These are phyloP conservation scores for Thecocarcelia acutangulata DNA, from an alignment of 2,888 invertebrate species.

Conservation along the genomic window DNA sequence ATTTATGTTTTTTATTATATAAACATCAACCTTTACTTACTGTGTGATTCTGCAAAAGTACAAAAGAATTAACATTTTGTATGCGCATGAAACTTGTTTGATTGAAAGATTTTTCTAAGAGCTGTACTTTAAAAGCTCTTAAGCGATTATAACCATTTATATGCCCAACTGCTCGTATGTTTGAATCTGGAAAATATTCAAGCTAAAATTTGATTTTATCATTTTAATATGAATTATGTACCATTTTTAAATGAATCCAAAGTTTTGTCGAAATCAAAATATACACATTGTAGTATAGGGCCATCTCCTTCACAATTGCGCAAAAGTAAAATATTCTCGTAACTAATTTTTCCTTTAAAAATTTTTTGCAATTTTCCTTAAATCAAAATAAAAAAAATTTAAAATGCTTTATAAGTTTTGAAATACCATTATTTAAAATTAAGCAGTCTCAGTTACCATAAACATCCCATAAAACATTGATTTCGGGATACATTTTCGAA, in stretches of 20 bases:
- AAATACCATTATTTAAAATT: not conserved
- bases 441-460: slow-evolving; percentile 73
- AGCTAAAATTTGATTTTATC: not conserved
- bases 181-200: slow-evolving; percentile 71
- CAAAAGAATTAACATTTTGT: slow-evolving; percentile 77
- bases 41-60: slow-evolving; percentile 73
- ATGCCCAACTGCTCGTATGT: slow-evolving; percentile 76
- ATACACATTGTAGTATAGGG: slow-evolving; percentile 78
- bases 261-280: slow-evolving; percentile 75
- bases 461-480: slow-evolving; percentile 76
- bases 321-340: slow-evolving; percentile 75
- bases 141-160: slow-evolving; percentile 75
- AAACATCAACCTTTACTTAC: slow-evolving; percentile 3
- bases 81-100: slow-evolving; percentile 73
- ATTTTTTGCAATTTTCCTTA: slow-evolving; percentile 77
- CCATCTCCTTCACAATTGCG: slow-evolving; percentile 74
- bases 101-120: slow-evolving; percentile 68
- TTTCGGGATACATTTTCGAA: slow-evolving; percentile 72
- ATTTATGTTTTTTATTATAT: slow-evolving; percentile 54
- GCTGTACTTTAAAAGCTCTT: slow-evolving; percentile 74
- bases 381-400: slow-evolving; percentile 43
- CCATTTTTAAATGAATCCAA: slow-evolving; percentile 51
- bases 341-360: slow-evolving; percentile 74
- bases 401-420: not conserved
- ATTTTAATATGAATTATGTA: slow-evolving; percentile 4